Base-by-base conservation (phyloP, 2,888 invertebrate species). In the Euphydryas editha region DNA sequence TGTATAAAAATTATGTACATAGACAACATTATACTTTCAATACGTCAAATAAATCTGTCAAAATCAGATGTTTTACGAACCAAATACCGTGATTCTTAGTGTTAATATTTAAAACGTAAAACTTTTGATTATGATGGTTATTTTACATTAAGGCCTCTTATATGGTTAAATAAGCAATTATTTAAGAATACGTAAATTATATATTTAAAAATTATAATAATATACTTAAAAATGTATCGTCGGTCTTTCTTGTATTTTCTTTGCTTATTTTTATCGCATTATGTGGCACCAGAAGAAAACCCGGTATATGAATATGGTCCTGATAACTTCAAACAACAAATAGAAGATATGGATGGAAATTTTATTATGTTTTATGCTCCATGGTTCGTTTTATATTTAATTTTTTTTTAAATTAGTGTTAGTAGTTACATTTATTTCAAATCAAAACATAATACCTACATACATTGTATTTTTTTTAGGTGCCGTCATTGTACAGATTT, bases 401-500 rank as follows among this genome's bases (percentile, higher is more conserved):
- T 6, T 8, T 10, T 46, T 10, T 46, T 3, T 47, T 4, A 13
- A 13, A 11, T 49, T 7, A 49, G 15, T 15, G n/a, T n/a, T n/a
- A n/a, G n/a, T n/a, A n/a, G n/a, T n/a, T n/a, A n/a, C n/a, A n/a
- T n/a, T n/a, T n/a, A n/a, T n/a, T n/a, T n/a, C n/a, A n/a, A n/a
- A n/a, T n/a, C n/a, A n/a, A n/a, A n/a, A n/a, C n/a, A n/a, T n/a
- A n/a, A n/a, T n/a, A n/a, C n/a, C n/a, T n/a, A n/a, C n/a, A n/a
- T n/a, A n/a, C n/a, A n/a, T n/a, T 15, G 20, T 20, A 39, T 18
- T 56, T 37, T 21, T 56, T 65, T n/a, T 68, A 97, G 98, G 98
- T 98, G 97, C 81, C 96, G 96, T 0, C 96, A 97, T 82, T 98
- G 98, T 83, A 96, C 96, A 83, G 93, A 94, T 76, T 93, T 97